Percentiles rank a stretch among this genome's conserved stretches.
These are phyloP conservation scores for Patella pellucida DNA, from an alignment of 2,888 invertebrate genomes.

Conservation along the genomic window DNA sequence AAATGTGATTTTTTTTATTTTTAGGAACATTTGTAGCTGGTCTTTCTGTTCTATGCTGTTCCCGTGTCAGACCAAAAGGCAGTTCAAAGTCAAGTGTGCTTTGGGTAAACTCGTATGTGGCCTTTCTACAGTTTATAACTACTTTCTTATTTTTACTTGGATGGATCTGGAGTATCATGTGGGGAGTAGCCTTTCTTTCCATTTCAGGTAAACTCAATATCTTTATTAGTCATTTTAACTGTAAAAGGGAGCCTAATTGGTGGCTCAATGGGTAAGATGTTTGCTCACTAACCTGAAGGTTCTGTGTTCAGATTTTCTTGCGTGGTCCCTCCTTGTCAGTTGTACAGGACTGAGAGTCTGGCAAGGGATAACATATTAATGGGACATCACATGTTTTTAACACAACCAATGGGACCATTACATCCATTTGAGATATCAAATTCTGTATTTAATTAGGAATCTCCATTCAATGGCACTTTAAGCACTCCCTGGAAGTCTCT, in stretches of 20 bases:
- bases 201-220: constrained; percentile 54
- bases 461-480: too few species aligned
- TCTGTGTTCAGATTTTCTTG: too few species aligned
- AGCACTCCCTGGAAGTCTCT: too few species aligned
- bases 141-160: constrained; percentile 64
- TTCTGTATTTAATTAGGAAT: too few species aligned
- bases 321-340: too few species aligned
- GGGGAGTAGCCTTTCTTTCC: constrained; percentile 65
- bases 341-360: too few species aligned
- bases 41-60: constrained; percentile 61
- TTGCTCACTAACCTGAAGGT: too few species aligned
- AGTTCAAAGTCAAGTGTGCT: constrained; percentile 53
- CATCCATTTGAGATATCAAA: too few species aligned
- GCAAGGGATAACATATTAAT: too few species aligned
- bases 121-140: constrained; percentile 64
- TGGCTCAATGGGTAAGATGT: too few species aligned
- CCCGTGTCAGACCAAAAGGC: constrained; percentile 52
- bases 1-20: constrained; percentile 14
- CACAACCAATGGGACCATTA: too few species aligned
- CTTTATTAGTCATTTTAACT: background rate
- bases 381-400: too few species aligned
- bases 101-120: constrained; percentile 63
- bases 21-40: constrained; percentile 65
- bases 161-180: constrained; percentile 69
- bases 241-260: background rate